Percentiles rank a stretch among this genome's conserved stretches.
phyloP scores from a whole-genome alignment of 1,140 invertebrate species.

The Drosophila bocqueti region DNA sequence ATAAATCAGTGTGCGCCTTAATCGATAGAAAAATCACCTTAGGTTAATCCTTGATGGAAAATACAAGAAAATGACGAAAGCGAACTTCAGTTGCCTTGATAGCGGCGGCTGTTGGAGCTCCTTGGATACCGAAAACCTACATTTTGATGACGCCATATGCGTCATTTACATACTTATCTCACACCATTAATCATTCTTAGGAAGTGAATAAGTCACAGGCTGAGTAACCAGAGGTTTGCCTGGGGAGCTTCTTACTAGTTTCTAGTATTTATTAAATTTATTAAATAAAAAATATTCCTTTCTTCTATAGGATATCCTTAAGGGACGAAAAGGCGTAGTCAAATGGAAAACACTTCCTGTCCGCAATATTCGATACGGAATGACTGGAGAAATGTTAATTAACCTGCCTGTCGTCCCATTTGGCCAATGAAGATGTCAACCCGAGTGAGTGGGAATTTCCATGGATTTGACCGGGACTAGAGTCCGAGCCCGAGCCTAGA shows the following conservation, averaged over 20 bases:
- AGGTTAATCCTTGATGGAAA: conserved; percentile 11
- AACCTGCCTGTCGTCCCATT: conserved; percentile 13
- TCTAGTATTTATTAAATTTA: not conserved
- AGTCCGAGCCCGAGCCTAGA: conserved; percentile 12
- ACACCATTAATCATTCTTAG: not conserved
- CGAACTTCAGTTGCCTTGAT: not conserved
- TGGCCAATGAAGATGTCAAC: conserved; percentile 35
- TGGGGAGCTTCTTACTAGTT: no score
- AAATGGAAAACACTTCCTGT: conserved; percentile 36
- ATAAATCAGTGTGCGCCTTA: conserved; percentile 7
- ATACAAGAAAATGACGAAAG: conserved; percentile 11
- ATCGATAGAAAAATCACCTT: conserved; percentile 14
- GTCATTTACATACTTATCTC: not conserved
- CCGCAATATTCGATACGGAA: conserved; percentile 10
- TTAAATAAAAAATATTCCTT: not conserved
- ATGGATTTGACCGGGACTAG: conserved; percentile 4
- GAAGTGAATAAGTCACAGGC: not conserved
- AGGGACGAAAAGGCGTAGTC: not conserved
- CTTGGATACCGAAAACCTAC: conserved; percentile 3
- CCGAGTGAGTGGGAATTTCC: conserved; percentile 38
- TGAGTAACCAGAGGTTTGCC: not conserved
- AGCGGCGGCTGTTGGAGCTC: not conserved
- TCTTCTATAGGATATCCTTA: not conserved
- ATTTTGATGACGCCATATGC: not conserved
- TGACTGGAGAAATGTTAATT: conserved; percentile 25